phyloP scores from a whole-genome alignment of 2,797 vertebrate species.

The Acanthopagrus latus region DNA sequence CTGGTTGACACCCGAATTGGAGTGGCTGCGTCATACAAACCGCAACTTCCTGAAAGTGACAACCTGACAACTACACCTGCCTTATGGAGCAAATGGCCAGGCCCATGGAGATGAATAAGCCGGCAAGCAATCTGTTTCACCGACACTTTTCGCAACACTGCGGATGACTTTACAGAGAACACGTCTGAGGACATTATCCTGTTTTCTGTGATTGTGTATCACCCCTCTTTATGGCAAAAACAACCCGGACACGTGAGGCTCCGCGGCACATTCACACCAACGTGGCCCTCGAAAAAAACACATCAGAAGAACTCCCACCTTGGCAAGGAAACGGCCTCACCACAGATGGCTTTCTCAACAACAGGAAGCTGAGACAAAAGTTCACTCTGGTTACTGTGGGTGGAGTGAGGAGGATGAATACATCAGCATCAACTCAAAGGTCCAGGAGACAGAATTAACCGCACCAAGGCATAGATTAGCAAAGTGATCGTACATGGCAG shows the following conservation, averaged over 20 bases:
- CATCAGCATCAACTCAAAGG: slow-evolving; percentile 32
- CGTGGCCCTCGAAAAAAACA: slow-evolving; percentile 25
- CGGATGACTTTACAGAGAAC: neutral
- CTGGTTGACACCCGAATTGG: neutral
- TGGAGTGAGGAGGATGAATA: slow-evolving; percentile 50
- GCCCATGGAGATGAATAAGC: neutral
- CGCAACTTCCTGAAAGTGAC: neutral
- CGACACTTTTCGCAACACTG: neutral
- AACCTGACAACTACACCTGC: neutral
- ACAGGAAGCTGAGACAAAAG: slow-evolving; percentile 38
- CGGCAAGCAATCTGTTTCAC: neutral
- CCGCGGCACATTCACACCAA: slow-evolving; percentile 40
- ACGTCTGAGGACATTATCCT: neutral
- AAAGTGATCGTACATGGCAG: neutral
- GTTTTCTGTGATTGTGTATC: neutral
- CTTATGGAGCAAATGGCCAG: neutral
- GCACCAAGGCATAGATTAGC: slow-evolving; percentile 5
- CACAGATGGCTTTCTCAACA: slow-evolving; percentile 53
- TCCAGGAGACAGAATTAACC: slow-evolving; percentile 4
- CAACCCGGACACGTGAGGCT: slow-evolving; percentile 24
- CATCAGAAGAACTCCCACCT: slow-evolving; percentile 43
- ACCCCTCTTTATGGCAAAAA: neutral
- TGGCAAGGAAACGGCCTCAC: slow-evolving; percentile 25
- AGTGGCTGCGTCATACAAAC: neutral
- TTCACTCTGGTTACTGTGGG: slow-evolving; percentile 48